phyloP scores from a whole-genome alignment of 2,888 invertebrate genomes.

The Rugalucina vietnamica region DNA sequence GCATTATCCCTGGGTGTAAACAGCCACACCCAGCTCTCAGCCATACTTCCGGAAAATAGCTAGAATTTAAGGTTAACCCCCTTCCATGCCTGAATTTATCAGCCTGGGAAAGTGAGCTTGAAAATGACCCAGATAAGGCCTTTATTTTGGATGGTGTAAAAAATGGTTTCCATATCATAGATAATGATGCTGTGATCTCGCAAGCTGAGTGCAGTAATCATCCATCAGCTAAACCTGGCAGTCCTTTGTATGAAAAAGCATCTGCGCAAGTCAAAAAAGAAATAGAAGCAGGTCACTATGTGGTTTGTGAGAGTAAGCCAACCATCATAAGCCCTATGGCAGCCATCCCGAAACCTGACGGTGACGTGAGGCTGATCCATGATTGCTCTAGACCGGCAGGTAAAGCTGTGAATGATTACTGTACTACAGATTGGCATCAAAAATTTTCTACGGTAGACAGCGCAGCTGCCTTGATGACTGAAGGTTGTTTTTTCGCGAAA shows the following conservation, averaged over 20 bases:
- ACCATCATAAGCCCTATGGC: constrained; percentile 25
- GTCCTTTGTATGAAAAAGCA: constrained; percentile 15
- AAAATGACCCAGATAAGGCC: constrained; percentile 2
- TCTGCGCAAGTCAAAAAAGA: constrained; percentile 22
- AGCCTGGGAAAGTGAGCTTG: constrained; percentile 21
- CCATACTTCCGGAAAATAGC: not conserved
- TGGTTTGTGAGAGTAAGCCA: not conserved
- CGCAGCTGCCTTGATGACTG: constrained; percentile 11
- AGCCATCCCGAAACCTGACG: constrained; percentile 29
- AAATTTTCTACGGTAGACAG: constrained; percentile 16
- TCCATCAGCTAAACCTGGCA: not conserved
- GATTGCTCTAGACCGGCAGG: constrained; percentile 25
- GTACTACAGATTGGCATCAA: not conserved
- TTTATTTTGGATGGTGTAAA: constrained; percentile 30
- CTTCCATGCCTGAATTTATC: not conserved
- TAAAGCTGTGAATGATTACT: constrained; percentile 25
- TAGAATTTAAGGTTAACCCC: not conserved
- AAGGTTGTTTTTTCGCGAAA: constrained; percentile 19
- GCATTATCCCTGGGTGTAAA: not conserved
- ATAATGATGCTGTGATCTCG: not conserved
- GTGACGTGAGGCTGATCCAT: constrained; percentile 26
- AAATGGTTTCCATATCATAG: too few species aligned
- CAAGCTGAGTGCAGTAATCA: not conserved
- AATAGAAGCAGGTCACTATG: constrained; percentile 31
- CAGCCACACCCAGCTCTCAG: not conserved